These are phyloP conservation scores for Tetramorium parvispinum DNA, from an alignment of 1,140 invertebrate species.

Conservation along the genomic window DNA sequence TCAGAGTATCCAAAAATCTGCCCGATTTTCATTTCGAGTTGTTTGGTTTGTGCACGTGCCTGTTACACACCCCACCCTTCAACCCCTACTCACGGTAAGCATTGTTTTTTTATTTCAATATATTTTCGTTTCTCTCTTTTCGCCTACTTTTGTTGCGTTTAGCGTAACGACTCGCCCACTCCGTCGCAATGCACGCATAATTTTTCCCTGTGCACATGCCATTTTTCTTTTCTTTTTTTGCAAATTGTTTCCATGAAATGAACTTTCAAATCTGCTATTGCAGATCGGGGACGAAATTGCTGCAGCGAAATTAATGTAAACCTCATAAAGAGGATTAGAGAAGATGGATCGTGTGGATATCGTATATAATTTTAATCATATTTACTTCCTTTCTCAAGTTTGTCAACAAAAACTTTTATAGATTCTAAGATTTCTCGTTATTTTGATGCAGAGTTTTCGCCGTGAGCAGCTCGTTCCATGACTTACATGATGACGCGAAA, in stretches of 20 bases:
- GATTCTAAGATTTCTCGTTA: background rate
- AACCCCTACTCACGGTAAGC: conserved; percentile 86
- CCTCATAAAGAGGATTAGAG: conserved; percentile 1
- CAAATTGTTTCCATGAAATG: background rate
- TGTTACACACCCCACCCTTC: conserved; percentile 86
- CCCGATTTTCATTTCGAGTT: conserved; percentile 86
- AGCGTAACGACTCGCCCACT: conserved; percentile 53
- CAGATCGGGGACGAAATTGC: background rate
- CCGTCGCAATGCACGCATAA: conserved; percentile 62
- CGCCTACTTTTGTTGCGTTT: conserved; percentile 73
- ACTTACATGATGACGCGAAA: background rate
- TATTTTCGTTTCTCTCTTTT: conserved; percentile 80
- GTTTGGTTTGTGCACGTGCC: conserved; percentile 86
- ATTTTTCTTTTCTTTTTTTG: conserved; percentile 54
- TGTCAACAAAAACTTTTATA: background rate
- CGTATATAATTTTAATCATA: background rate
- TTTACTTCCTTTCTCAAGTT: background rate
- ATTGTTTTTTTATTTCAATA: conserved; percentile 85
- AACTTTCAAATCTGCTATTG: conserved; percentile 31
- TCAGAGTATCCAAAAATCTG: conserved; percentile 82
- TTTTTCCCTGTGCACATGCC: conserved; percentile 66
- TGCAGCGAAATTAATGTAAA: background rate
- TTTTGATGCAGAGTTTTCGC: background rate
- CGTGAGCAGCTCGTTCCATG: background rate
- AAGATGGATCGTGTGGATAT: background rate